Conservation (phyloP, 1,140 invertebrate species). For the Drosophila takahashii region DNA sequence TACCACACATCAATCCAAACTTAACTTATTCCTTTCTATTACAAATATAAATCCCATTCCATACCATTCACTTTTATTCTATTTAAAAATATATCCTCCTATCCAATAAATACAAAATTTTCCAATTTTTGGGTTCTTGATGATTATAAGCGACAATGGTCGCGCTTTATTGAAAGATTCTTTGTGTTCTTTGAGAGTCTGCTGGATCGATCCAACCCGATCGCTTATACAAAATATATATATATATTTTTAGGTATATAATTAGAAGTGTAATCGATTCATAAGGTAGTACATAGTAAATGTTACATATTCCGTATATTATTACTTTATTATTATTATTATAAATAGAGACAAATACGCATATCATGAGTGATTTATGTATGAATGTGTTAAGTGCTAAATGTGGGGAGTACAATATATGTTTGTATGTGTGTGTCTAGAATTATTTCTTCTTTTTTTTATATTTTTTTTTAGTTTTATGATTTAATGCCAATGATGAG, state of each 20-base stretch:
- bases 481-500: slow-evolving; percentile 44
- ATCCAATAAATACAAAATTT: slow-evolving; percentile 11
- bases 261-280: slow-evolving; percentile 74
- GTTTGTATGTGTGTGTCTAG: slow-evolving; percentile 36
- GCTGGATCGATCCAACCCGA: slow-evolving; percentile 48
- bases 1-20: slow-evolving; percentile 40
- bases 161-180: slow-evolving; percentile 80
- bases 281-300: slow-evolving; percentile 74
- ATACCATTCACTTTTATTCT: too few species aligned
- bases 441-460: slow-evolving; percentile 26
- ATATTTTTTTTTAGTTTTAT: slow-evolving; percentile 34
- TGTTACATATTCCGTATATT: slow-evolving; percentile 63
- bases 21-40: background rate
- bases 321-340: slow-evolving; percentile 57
- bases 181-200: slow-evolving; percentile 62
- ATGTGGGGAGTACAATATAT: slow-evolving; percentile 56
- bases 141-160: slow-evolving; percentile 83
- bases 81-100: too few species aligned
- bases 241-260: slow-evolving; percentile 64
- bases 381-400: slow-evolving; percentile 57
- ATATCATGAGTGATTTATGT: slow-evolving; percentile 59
- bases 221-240: slow-evolving; percentile 75
- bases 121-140: slow-evolving; percentile 46
- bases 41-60: background rate
- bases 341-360: slow-evolving; percentile 80